Evolutionary conservation across 2,113 vertebrate species (phyloP).

Genomic region (Lepidiolamprologus cunningtoni): DNA sequence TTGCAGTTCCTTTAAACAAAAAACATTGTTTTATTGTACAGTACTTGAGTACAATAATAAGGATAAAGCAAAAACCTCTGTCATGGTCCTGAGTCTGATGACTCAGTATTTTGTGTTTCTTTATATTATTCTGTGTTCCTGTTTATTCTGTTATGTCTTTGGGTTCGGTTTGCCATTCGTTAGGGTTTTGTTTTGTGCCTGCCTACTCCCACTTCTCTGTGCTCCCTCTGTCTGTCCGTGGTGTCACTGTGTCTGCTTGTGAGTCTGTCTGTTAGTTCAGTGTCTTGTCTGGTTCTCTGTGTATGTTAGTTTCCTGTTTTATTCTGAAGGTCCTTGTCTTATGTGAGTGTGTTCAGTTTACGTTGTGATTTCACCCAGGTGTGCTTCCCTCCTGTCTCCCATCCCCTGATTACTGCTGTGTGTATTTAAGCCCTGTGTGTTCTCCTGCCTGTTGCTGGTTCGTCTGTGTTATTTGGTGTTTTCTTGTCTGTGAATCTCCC

Average conservation of each 20-base stretch:
- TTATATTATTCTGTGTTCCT: neutral
- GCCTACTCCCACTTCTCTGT: neutral
- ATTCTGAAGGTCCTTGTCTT: no score
- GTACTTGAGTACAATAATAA: neutral
- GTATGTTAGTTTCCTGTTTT: no score
- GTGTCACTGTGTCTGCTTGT: no score
- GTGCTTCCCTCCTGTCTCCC: no score
- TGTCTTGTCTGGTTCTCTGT: no score
- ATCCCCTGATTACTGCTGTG: no score
- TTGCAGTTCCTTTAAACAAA: neutral
- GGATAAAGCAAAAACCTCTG: neutral
- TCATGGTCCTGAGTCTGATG: neutral
- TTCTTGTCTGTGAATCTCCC: fast-evolving
- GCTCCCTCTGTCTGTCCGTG: neutral
- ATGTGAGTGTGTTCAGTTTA: no score
- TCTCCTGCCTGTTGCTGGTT: no score
- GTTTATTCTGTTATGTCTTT: neutral
- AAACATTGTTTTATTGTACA: neutral
- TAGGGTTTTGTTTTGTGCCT: neutral
- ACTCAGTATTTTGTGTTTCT: neutral
- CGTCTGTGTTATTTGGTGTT: no score
- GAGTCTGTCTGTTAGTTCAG: no score
- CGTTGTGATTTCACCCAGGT: no score
- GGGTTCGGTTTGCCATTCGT: neutral
- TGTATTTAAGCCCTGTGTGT: no score